Conservation (phyloP, 1,140 invertebrate genomes). For the Leptinotarsa defecta region DNA sequence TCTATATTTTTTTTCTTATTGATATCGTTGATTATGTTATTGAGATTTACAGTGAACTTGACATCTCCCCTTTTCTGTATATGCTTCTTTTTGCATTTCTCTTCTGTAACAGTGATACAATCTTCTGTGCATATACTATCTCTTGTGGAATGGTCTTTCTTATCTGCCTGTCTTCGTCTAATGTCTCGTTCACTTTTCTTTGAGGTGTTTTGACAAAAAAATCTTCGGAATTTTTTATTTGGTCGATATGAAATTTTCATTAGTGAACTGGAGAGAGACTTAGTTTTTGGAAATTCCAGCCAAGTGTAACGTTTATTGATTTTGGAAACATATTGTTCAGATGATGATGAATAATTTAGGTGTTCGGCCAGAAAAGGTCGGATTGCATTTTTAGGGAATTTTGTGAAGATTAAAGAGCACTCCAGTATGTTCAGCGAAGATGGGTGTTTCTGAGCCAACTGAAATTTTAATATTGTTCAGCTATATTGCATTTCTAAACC, state of each 20-base stretch:
- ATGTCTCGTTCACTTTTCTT: background rate
- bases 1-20: slow-evolving; percentile 8
- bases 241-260: background rate
- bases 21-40: background rate
- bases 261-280: background rate
- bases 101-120: slow-evolving; percentile 10
- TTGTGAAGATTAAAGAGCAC: background rate
- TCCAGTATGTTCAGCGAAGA: slow-evolving; percentile 1
- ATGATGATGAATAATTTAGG: background rate
- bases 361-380: background rate
- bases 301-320: background rate
- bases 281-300: background rate
- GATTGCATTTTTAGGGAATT: background rate
- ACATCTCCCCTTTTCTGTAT: background rate
- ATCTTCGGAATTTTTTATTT: background rate
- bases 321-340: background rate
- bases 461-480: background rate
- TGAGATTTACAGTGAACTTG: slow-evolving; percentile 11
- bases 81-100: slow-evolving; percentile 10
- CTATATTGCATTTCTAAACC: background rate
- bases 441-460: background rate
- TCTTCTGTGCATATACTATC: slow-evolving; percentile 9
- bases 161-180: background rate
- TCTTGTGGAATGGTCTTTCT: background rate
- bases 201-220: background rate